Evolutionary conservation across 2,888 invertebrate species (phyloP).

Genomic region (Lochmaea crataegi): DNA sequence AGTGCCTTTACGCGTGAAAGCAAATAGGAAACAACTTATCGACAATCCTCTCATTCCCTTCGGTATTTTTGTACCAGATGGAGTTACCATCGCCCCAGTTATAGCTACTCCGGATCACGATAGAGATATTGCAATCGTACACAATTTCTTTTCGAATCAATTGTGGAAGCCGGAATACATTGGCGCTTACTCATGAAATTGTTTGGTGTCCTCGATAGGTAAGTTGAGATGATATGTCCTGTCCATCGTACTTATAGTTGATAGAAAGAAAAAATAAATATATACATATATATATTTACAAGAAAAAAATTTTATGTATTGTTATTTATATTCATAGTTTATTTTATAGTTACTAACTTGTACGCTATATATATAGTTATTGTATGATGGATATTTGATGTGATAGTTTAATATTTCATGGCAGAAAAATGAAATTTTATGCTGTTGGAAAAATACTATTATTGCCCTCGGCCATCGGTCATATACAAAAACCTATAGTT

Average conservation of each 20-base stretch:
- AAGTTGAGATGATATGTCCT: slow-evolving; percentile 39
- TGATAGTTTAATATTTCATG: slow-evolving; percentile 25
- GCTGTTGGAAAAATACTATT: slow-evolving; percentile 11
- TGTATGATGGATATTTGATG: slow-evolving; percentile 35
- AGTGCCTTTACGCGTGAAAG: slow-evolving; percentile 33
- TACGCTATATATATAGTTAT: slow-evolving; percentile 27
- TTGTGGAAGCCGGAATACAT: slow-evolving; percentile 70
- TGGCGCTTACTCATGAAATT: slow-evolving; percentile 63
- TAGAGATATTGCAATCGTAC: slow-evolving; percentile 67
- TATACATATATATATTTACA: slow-evolving; percentile 38
- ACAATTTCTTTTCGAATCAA: slow-evolving; percentile 69
- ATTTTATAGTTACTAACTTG: slow-evolving; percentile 59
- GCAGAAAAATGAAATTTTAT: slow-evolving; percentile 5
- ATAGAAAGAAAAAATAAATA: slow-evolving; percentile 48
- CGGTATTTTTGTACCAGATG: slow-evolving; percentile 64
- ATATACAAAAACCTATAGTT: slow-evolving; percentile 6
- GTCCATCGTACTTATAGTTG: slow-evolving; percentile 53
- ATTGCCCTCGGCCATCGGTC: slow-evolving; percentile 15
- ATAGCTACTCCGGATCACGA: slow-evolving; percentile 65
- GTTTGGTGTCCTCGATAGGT: slow-evolving; percentile 14
- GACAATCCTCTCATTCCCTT: slow-evolving; percentile 65
- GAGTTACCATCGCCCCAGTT: slow-evolving; percentile 65
- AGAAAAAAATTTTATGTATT: slow-evolving; percentile 62
- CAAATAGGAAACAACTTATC: slow-evolving; percentile 47
- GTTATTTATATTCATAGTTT: slow-evolving; percentile 66